Base-by-base conservation (phyloP, 2,888 invertebrate species). In the Octonoba sinensis region DNA sequence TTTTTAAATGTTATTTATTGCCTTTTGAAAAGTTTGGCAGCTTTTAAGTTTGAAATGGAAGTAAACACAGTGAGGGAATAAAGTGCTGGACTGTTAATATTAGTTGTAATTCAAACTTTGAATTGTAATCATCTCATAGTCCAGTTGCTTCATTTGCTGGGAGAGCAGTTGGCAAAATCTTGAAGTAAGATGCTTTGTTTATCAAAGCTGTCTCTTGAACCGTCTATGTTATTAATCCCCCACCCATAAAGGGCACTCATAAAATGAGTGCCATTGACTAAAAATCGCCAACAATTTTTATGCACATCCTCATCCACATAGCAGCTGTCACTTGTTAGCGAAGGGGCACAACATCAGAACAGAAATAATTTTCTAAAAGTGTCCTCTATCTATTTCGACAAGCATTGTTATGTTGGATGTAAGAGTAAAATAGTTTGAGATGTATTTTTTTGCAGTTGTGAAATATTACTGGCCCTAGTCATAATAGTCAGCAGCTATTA, bases 241-340 rank as follows among this genome's bases (percentile, higher is more conserved):
- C 62, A 27, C 46, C 20, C 24, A 13, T 20, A 15, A 24, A 51
- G 36, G 57, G 59, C 59, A 57, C 18, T 22, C 27, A 51, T 60
- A 47, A 27, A n/a, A 56, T 60, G 75, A 56, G 49, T 64, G 44
- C 20, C 18, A 65, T 54, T 36, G 27, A 3, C n/a, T 46, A 13
- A 27, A 66, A 36, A 44, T 67, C 44, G 54, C 47, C 67, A 66
- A 59, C 47, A 67, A 51, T 59, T 67, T 75, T 74, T 74, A 56
- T 64, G 27, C 49, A 44, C 54, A 59, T 59, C 57, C 16, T 22
- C 46, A 67, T 69, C 56, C 69, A 64, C 57, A 70, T 56, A 72
- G 72, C 82, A 76, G 82, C 75, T 76, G 82, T 76, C 82, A 72
- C 70, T 76, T 72, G 82, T 82, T 82, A 82, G 60, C 64, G 24